These are phyloP conservation scores for Malurus leucopterus DNA, from an alignment of 2,797 vertebrate genomes.

Conservation along the genomic window DNA sequence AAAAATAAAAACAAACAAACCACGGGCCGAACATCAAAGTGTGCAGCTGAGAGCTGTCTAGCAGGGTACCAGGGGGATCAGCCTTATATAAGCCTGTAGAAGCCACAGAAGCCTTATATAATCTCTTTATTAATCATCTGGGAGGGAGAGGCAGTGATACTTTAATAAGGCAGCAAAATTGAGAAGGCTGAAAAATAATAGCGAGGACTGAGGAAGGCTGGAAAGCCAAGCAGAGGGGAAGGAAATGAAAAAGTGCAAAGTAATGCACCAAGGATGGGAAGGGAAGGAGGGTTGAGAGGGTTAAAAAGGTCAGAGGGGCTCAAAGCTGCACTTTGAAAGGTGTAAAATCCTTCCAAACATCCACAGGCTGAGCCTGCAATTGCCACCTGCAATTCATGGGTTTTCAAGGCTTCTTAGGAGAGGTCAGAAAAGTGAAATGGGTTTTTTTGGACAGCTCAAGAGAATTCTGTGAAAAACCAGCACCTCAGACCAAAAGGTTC, in stretches of 20 bases:
- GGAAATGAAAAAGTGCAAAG: not conserved
- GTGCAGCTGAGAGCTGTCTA: not conserved
- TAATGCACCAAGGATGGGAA: not conserved
- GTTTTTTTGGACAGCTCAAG: not conserved
- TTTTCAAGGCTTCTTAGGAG: not conserved
- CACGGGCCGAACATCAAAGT: constrained; percentile 24
- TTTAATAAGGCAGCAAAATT: not conserved
- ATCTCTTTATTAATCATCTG: constrained; percentile 33
- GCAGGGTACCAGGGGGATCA: constrained; percentile 1
- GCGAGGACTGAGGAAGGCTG: not conserved
- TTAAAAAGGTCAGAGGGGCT: not conserved
- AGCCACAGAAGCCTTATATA: constrained; percentile 15
- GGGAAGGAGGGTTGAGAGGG: not conserved
- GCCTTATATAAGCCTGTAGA: not conserved
- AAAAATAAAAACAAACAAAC: not conserved
- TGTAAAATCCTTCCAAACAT: not conserved
- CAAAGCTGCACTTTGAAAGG: not conserved
- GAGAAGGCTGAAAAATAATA: constrained; percentile 1
- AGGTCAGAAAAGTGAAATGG: not conserved
- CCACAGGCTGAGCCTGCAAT: not conserved
- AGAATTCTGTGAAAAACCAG: not conserved
- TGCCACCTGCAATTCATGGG: not conserved
- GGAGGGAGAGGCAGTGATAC: not conserved
- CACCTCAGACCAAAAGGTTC: not conserved
- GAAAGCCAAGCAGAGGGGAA: not conserved